Evolutionary conservation across 2,888 invertebrate genomes (phyloP), one percentile per base, ranked within the genome.

Genomic region (Synanthedon tipuliformis): DNA sequence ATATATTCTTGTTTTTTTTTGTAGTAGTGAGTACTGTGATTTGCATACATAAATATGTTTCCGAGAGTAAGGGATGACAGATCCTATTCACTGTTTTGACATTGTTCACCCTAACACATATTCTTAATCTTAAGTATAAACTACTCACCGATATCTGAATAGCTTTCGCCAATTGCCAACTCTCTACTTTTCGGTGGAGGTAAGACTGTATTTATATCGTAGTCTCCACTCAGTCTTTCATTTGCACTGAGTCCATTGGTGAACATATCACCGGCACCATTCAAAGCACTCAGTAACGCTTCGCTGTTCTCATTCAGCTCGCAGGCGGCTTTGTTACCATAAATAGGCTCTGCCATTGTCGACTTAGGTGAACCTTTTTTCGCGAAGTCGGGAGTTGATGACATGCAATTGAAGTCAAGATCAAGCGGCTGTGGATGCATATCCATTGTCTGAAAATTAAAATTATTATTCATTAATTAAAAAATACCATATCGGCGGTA

Each of bases 81-180:
- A 18, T 18, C 23, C 23, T 45, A 45, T 45, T 45, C 12, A 2
- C 13, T n/a, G n/a, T 45, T 45, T 7, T 45, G 45, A 45, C 45
- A 8, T n/a, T n/a, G 13, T 45, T 13, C 13, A 45, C n/a, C 13
- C 15, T 48, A 48, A 12, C 48, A 48, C 12, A 1, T 4, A 18
- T 27, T 27, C 18, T 27, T 18, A 18, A 34, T 27, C 18, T 27
- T 18, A 18, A 34, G 10, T 34, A 34, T 34, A 27, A 7, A 45
- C 51, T 55, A 65, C 77, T 78, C 63, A 88, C 88, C 88, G 54
- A 88, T 86, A 74, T 88, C 88, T 3, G 88, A 87, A 65, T 88
- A 88, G 65, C 88, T 88, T 62, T 88, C 88, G 49, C 88, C 88
- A 53, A 88, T 88, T 3, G 88, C 88, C n/a, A 88, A 63, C 64